phyloP scores from a whole-genome alignment of 1,140 invertebrate species.

The Marisa cornuarietis region DNA sequence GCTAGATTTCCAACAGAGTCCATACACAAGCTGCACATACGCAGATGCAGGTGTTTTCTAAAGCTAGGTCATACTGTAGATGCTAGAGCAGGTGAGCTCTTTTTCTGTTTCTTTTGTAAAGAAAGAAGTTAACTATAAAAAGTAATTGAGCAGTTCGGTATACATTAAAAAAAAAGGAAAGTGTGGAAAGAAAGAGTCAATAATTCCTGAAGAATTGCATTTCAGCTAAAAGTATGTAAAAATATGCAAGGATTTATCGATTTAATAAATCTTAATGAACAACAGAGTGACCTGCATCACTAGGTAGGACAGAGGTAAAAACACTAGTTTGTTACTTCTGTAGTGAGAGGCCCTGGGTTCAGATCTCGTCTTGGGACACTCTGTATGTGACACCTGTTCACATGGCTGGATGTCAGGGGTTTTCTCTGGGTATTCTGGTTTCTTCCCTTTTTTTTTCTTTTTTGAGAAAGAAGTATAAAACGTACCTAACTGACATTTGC shows the following conservation, averaged over 20 bases:
- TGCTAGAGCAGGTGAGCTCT: slow-evolving; percentile 69
- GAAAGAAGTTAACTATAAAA: neutral
- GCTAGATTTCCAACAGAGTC: slow-evolving; percentile 75
- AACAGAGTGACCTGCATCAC: too few species aligned
- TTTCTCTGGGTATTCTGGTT: too few species aligned
- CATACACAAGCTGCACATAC: slow-evolving; percentile 77
- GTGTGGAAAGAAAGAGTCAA: neutral
- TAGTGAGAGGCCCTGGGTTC: too few species aligned
- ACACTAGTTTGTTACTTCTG: too few species aligned
- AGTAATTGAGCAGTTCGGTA: too few species aligned
- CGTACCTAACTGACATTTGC: too few species aligned
- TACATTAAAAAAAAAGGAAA: neutral
- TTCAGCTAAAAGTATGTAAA: neutral
- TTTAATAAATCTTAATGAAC: neutral
- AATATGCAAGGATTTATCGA: neutral
- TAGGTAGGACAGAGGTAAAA: too few species aligned
- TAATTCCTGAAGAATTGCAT: neutral
- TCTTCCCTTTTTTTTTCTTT: too few species aligned
- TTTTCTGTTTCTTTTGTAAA: neutral
- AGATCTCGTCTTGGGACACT: too few species aligned
- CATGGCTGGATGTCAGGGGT: too few species aligned
- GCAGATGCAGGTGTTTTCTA: slow-evolving; percentile 78
- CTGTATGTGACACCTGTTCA: too few species aligned
- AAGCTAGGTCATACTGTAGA: slow-evolving; percentile 76
- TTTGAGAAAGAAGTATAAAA: too few species aligned